phyloP scores from a whole-genome alignment of 2,113 vertebrate species.

The Notechis scutatus region DNA sequence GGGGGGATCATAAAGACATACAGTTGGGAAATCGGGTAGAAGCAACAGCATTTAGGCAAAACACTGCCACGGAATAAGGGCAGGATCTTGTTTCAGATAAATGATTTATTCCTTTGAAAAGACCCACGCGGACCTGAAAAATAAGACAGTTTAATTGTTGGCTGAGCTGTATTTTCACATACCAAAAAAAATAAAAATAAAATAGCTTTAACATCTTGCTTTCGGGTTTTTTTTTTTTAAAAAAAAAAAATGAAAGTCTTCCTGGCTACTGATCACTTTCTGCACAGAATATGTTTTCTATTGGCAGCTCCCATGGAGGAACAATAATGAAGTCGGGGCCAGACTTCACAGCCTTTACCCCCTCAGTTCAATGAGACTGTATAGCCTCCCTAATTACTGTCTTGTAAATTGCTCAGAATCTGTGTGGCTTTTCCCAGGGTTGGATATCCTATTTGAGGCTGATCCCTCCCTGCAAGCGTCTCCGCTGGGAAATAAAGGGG shows the following conservation, averaged over 20 bases:
- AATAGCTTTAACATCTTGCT: slow-evolving; percentile 28
- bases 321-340: background rate
- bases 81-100: background rate
- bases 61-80: background rate
- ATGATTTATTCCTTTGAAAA: background rate
- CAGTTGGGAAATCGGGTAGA: background rate
- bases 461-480: background rate
- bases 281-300: slow-evolving; percentile 9
- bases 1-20: background rate
- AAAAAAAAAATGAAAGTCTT: background rate
- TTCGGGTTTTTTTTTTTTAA: background rate
- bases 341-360: background rate
- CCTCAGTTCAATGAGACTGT: background rate
- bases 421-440: slow-evolving; percentile 41
- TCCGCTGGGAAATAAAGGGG: slow-evolving; percentile 40
- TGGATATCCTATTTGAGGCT: background rate
- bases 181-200: background rate
- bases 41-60: background rate
- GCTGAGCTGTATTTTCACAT: background rate
- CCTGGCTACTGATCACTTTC: slow-evolving; percentile 23
- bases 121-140: background rate
- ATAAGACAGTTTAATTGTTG: fast-evolving
- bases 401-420: slow-evolving; percentile 39
- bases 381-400: slow-evolving; percentile 29
- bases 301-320: background rate